These are phyloP conservation scores for Chelonia mydas DNA, from an alignment of 2,797 vertebrate genomes.

Conservation along the genomic window DNA sequence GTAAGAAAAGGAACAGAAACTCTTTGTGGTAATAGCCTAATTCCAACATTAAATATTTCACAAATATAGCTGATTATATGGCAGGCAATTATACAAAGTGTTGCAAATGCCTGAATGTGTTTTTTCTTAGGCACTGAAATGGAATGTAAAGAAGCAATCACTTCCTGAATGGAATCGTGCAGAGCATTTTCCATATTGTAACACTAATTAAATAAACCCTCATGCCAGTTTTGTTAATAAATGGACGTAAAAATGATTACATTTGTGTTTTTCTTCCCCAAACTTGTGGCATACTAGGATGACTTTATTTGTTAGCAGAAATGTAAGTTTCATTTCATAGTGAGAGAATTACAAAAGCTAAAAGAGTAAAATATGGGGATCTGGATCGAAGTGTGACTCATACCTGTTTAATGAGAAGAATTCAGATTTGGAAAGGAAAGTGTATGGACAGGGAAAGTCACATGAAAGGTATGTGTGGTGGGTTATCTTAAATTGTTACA, in stretches of 20 bases:
- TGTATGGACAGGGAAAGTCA: background rate
- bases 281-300: background rate
- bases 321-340: background rate
- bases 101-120: background rate
- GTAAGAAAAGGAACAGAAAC: background rate
- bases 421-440: background rate
- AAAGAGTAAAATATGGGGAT: background rate
- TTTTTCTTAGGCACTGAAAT: constrained; percentile 8
- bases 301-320: background rate
- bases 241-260: background rate
- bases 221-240: background rate
- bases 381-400: background rate
- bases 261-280: background rate
- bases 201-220: background rate
- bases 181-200: background rate
- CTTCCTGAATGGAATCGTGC: background rate
- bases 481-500: background rate
- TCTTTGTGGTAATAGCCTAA: background rate
- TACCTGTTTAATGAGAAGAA: background rate
- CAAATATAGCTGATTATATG: constrained; percentile 18
- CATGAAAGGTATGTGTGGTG: background rate
- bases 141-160: background rate
- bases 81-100: constrained; percentile 7
- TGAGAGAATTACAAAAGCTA: background rate
- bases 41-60: constrained; percentile 19